A percentile compares a stretch with the other conserved stretches of the same genome.
These are phyloP conservation scores for Umimayanthus kanabou DNA, from an alignment of 92 coral and sea anemone genomes.

Conservation along the genomic window DNA sequence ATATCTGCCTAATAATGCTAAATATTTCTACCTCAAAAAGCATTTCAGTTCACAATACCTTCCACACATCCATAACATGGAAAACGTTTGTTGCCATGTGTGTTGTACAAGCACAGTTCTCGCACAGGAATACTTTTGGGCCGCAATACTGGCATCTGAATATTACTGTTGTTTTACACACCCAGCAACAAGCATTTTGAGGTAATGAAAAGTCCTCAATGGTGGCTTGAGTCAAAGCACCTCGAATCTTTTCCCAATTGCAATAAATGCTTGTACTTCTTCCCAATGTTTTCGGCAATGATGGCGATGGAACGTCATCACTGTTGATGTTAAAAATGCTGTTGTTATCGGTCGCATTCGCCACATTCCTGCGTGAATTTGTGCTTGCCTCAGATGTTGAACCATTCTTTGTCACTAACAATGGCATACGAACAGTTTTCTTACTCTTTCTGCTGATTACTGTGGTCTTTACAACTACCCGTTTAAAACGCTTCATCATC, in stretches of 20 bases:
- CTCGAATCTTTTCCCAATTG: constrained; percentile 28
- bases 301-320: constrained; percentile 9
- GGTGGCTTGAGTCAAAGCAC: constrained; percentile 18
- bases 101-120: too few relatives aligned
- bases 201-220: not conserved
- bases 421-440: constrained; percentile 19
- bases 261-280: constrained; percentile 25
- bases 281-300: constrained; percentile 22
- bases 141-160: too few relatives aligned
- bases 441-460: constrained; percentile 5
- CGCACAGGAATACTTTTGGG: too few relatives aligned
- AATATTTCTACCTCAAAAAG: too few relatives aligned
- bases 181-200: too few relatives aligned
- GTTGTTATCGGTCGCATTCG: not conserved
- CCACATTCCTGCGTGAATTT: constrained; percentile 2
- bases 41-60: too few relatives aligned
- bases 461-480: too few relatives aligned
- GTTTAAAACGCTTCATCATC: too few relatives aligned
- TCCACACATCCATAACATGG: too few relatives aligned
- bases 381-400: constrained; percentile 23
- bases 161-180: too few relatives aligned
- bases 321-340: not conserved
- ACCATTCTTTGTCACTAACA: constrained; percentile 23
- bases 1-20: too few relatives aligned
- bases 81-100: too few relatives aligned